Base-by-base conservation (phyloP, 2,797 vertebrate species). In the Selene dorsalis region DNA sequence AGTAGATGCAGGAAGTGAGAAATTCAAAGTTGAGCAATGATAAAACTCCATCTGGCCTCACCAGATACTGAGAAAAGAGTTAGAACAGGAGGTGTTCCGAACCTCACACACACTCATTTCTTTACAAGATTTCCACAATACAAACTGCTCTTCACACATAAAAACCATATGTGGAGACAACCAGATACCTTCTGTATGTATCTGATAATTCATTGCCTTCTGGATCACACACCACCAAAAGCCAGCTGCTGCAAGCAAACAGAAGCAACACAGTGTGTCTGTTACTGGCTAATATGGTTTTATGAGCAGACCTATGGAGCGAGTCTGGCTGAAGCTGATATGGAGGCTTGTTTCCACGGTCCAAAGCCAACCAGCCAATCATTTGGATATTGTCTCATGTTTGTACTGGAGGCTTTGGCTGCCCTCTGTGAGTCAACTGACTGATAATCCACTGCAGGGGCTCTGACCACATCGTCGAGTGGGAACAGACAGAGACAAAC, bases 381-480 rank as follows among this genome's bases (percentile, higher is more conserved):
- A 87, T 90, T 85, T 90, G 90, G 89, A 91, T 87, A 89, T 85
- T 89, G 90, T 90, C 88, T 93, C 89, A 82, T 92, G 92, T 93
- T 93, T 93, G 86, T 84, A 85, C 74, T 88, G 84, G 80, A 81
- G 69, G 86, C 81, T 90, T 91, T 89, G 87, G 91, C 90, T 90
- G 87, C 89, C 78, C 90, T 92, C 85, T 86, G 82, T 26, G 72
- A 91, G 90, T 90, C 90, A 89, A 91, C 92, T 91, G 91, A 92
- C 87, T 83, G 84, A 92, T 92, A 92, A 93, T 92, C 91, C 85
- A 88, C 87, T 75, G 77, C 83, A 78, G 88, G 83, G 78, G 77
- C 75, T 90, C 69, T 39, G 84, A 84, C 79, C 80, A 79, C 80
- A 80, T 43, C 50, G 78, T 56, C n/a, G 17, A 89, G 59, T 18